A percentile compares a stretch with the other conserved stretches of the same genome.
Evolutionary conservation across 2,888 invertebrate genomes (phyloP).

Genomic region (Spodoptera exigua): DNA sequence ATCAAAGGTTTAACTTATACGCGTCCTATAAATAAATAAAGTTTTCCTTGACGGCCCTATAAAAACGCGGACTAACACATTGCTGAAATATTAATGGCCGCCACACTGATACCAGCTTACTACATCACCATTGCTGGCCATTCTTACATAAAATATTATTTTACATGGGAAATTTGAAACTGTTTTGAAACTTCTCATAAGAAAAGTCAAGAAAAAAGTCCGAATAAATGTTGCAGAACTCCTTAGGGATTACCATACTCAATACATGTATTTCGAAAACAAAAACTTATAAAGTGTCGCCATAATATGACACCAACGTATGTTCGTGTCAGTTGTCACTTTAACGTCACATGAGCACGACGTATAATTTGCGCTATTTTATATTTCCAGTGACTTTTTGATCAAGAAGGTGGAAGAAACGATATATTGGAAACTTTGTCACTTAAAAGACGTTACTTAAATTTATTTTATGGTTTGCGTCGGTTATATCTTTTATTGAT

Average conservation of each 20-base stretch:
- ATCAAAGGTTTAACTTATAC: slow-evolving; percentile 58
- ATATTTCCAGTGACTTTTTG: slow-evolving; percentile 2
- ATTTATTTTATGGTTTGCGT: too few relatives aligned
- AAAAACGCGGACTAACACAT: slow-evolving; percentile 42
- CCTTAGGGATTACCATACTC: slow-evolving; percentile 5
- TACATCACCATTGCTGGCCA: too few relatives aligned
- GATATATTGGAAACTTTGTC: background rate
- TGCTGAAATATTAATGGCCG: slow-evolving; percentile 48
- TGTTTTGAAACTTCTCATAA: too few relatives aligned
- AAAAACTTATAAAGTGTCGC: slow-evolving; percentile 29
- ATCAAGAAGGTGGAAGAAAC: background rate
- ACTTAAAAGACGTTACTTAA: too few relatives aligned
- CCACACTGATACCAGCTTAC: slow-evolving; percentile 11
- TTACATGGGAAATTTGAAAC: too few relatives aligned
- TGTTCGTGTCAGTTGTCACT: slow-evolving; percentile 36
- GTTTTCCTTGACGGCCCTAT: slow-evolving; percentile 31
- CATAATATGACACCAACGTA: slow-evolving; percentile 36
- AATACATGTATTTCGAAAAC: slow-evolving; percentile 23
- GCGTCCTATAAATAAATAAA: slow-evolving; percentile 53
- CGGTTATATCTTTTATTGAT: too few relatives aligned
- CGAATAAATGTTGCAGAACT: too few relatives aligned
- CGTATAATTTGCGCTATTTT: slow-evolving; percentile 16
- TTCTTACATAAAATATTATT: too few relatives aligned
- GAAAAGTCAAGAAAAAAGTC: too few relatives aligned
- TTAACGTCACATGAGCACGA: slow-evolving; percentile 15